These are phyloP conservation scores for Xiphias gladius DNA, from an alignment of 2,113 vertebrate species.

Conservation along the genomic window DNA sequence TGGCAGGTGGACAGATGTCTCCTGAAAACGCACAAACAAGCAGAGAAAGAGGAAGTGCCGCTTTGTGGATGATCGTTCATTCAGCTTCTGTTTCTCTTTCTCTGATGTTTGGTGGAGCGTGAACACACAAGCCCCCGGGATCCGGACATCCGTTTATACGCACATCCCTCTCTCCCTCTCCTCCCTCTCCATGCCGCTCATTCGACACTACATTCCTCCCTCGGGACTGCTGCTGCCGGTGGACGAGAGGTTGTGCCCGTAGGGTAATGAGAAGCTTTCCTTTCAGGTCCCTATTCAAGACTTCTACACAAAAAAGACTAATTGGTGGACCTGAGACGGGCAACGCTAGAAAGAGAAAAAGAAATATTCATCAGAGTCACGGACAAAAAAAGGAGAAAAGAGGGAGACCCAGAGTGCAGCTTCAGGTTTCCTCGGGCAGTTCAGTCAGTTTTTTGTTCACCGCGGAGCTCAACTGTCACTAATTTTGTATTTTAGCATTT, in stretches of 20 bases:
- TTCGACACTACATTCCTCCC: conserved; percentile 2
- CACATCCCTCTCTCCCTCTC: conserved; percentile 5
- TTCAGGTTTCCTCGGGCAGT: background rate
- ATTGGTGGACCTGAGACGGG: background rate
- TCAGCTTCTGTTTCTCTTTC: conserved; percentile 29
- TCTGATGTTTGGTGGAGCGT: conserved; percentile 53
- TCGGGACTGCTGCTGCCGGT: conserved; percentile 29
- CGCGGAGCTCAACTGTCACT: background rate
- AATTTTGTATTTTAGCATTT: background rate
- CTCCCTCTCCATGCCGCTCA: conserved; percentile 16
- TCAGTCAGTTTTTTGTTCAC: background rate
- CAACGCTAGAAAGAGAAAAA: too few species aligned
- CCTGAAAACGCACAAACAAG: background rate
- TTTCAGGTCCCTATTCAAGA: background rate
- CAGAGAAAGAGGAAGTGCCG: conserved; percentile 5
- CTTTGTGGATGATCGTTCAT: conserved; percentile 28
- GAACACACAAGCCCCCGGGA: conserved; percentile 48
- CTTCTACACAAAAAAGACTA: background rate
- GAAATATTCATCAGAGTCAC: background rate
- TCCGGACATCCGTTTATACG: conserved; percentile 26
- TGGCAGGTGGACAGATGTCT: background rate
- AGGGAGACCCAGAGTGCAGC: background rate
- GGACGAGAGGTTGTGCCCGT: background rate
- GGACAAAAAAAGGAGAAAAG: background rate
- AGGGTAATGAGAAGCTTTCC: conserved; percentile 8